Evolutionary conservation across 2,113 vertebrate species (phyloP), one percentile per base, ranked within the genome.

Genomic region (Andinoacara biseriatus): DNA sequence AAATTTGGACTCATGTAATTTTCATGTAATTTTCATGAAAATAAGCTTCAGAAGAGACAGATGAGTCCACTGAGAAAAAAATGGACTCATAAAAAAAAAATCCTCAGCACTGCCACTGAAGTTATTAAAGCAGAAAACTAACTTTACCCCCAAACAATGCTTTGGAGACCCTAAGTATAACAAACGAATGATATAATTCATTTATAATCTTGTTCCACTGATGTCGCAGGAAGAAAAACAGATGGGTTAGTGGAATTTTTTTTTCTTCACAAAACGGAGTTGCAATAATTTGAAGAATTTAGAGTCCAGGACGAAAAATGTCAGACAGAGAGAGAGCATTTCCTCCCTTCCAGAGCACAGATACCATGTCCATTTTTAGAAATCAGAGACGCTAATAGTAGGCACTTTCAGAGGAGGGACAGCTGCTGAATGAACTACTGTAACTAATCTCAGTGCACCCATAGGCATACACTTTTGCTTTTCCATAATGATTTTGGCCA

Each of bases 331-430:
- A 59, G 61, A 67, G 63, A 40, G 58, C 29, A 72, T 61, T 46
- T 52, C 11, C 54, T 84, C 58, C 5, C n/a, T 5, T 65, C 26
- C 18, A 54, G 76, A 69, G 35, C 80, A 80, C 80, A 87, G 89
- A 95, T 84, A 78, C 67, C 86, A 84, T 89, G 72, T 58, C 91
- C 93, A 91, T 94, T 92, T 94, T 92, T 94, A 94, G 90, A 86
- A 79, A 84, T 85, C 31, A 79, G 56, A 58, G 58, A 58, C 3
- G 63, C 74, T 85, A 80, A 86, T n/a, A 56, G 65, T 52, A 20
- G 43, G 29, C 0, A 1, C 57, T 58, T 58, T 7, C 11, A 10
- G 54, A 31, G 3, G 35, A 75, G 9, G 10, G 46, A 11, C n/a
- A 78, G 22, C 24, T 46, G 29, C n/a, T 26, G 6, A 7, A 29